A percentile compares a stretch with the other conserved stretches of the same genome.
Conservation (phyloP, 2,888 invertebrate genomes). For the Philereme transversata region DNA sequence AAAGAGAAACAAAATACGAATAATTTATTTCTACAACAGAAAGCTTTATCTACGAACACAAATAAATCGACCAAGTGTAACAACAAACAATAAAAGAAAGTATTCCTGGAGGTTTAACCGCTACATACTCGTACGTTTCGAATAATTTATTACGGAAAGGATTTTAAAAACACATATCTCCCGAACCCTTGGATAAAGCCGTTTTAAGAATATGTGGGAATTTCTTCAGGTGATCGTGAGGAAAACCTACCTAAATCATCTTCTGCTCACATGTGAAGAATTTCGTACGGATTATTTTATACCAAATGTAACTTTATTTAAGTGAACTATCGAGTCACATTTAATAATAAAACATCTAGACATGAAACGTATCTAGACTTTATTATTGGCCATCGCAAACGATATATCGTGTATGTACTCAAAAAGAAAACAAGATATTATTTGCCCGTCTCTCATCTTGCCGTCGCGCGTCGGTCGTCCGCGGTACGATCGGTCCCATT, state of each 20-base stretch:
- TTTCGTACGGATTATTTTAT: slow-evolving; percentile 33
- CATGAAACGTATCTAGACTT: slow-evolving; percentile 2
- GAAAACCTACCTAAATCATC: slow-evolving; percentile 55
- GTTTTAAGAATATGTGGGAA: slow-evolving; percentile 79
- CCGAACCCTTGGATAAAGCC: slow-evolving; percentile 68
- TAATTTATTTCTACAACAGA: slow-evolving; percentile 15
- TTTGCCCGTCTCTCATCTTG: slow-evolving; percentile 68
- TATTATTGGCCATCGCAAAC: slow-evolving; percentile 21
- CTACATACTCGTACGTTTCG: slow-evolving; percentile 54
- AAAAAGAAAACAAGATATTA: slow-evolving; percentile 61
- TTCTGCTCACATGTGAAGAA: slow-evolving; percentile 32
- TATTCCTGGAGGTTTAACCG: slow-evolving; percentile 63
- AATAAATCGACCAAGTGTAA: slow-evolving; percentile 34
- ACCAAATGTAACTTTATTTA: slow-evolving; percentile 26
- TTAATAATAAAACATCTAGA: slow-evolving; percentile 2
- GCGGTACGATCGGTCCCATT: slow-evolving; percentile 60
- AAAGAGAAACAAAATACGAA: background rate
- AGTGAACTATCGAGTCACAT: background rate
- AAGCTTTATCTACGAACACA: slow-evolving; percentile 29
- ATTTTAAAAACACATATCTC: slow-evolving; percentile 77
- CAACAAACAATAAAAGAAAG: slow-evolving; percentile 55
- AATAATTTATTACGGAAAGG: slow-evolving; percentile 79
- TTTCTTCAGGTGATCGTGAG: slow-evolving; percentile 65
- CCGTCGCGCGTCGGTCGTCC: slow-evolving; percentile 35
- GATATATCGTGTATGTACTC: slow-evolving; percentile 43